Conservation (phyloP, 64 coral and sea anemone species). For the Montipora efflorescens region DNA sequence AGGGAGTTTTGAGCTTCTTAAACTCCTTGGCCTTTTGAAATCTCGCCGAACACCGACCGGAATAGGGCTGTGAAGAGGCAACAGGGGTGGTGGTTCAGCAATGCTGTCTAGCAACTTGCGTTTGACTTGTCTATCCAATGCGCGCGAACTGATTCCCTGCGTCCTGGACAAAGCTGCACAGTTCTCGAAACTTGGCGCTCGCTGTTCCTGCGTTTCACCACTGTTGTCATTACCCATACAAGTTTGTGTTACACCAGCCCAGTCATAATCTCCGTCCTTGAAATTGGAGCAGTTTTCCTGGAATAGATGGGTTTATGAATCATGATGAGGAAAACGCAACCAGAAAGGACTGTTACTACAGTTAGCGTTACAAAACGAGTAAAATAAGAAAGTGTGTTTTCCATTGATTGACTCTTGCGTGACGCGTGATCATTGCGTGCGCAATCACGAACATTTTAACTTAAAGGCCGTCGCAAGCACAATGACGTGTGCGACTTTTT, state of each 20-base stretch:
- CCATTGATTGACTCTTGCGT: too few species aligned
- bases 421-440: too few species aligned
- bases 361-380: too few species aligned
- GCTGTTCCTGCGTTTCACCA: not conserved
- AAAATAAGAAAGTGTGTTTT: too few species aligned
- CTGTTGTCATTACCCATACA: not conserved
- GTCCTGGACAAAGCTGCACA: not conserved
- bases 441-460: too few species aligned
- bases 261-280: not conserved
- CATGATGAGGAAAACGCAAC: not conserved
- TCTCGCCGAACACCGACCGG: slow-evolving; percentile 83
- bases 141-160: not conserved
- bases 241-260: not conserved
- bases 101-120: slow-evolving; percentile 81
- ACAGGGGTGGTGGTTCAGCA: slow-evolving; percentile 81
- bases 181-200: not conserved
- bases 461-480: too few species aligned
- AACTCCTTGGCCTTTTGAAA: slow-evolving; percentile 76
- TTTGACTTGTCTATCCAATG: slow-evolving; percentile 37
- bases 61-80: slow-evolving; percentile 54
- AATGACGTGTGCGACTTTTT: too few species aligned
- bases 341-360: not conserved
- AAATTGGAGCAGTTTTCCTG: slow-evolving; percentile 6
- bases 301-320: too few species aligned
- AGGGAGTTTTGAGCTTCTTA: not conserved